Evolutionary conservation across 2,888 invertebrate species (phyloP).

Genomic region (Drosophila picticornis): DNA sequence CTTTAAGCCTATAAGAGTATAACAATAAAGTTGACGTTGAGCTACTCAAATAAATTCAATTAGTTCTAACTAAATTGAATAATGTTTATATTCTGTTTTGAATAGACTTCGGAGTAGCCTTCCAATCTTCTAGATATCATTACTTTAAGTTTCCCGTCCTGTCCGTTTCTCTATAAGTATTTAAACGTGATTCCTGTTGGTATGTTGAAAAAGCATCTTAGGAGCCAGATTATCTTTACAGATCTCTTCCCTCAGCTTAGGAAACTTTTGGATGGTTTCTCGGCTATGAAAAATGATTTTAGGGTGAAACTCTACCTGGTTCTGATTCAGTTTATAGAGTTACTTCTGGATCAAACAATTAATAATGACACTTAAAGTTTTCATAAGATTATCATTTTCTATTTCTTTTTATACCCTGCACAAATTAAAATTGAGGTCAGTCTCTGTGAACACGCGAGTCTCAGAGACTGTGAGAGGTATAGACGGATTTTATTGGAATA

Average conservation of each 20-base stretch:
- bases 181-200: not conserved
- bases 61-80: not conserved
- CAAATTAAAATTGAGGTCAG: not conserved
- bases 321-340: not conserved
- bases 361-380: not conserved
- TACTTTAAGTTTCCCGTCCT: not conserved
- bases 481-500: not conserved
- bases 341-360: not conserved
- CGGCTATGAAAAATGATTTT: not conserved
- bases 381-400: not conserved
- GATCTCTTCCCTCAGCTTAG: not conserved
- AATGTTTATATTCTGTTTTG: not conserved
- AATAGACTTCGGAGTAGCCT: not conserved
- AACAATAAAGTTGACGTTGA: not conserved
- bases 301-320: not conserved
- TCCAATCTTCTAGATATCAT: not conserved
- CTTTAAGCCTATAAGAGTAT: not conserved
- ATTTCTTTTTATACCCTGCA: not conserved
- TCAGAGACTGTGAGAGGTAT: not conserved
- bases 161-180: not conserved
- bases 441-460: not conserved
- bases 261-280: not conserved
- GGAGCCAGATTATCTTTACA: not conserved
- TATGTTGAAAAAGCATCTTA: not conserved
- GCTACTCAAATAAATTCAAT: constrained; percentile 12